A percentile compares a stretch with the other conserved stretches of the same genome.
These are phyloP conservation scores for Porites divaricata DNA, from an alignment of 92 coral and sea anemone genomes.

Conservation along the genomic window DNA sequence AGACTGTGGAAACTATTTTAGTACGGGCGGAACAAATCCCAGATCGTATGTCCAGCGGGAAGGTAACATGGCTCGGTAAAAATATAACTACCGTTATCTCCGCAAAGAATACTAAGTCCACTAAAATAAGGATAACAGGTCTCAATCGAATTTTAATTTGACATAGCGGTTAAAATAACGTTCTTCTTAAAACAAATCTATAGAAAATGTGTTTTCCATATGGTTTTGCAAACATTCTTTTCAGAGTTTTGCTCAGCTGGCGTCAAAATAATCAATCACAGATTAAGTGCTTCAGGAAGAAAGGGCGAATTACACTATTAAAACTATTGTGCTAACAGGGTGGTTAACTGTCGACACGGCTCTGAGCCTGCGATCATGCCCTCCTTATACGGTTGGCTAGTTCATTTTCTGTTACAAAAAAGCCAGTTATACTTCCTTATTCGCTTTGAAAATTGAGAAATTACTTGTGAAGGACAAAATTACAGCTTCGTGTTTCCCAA, in stretches of 20 bases:
- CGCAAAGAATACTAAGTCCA: background rate
- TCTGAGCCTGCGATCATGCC: no score
- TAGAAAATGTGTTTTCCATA: conserved; percentile 25
- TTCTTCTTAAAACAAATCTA: background rate
- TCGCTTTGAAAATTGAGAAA: no score
- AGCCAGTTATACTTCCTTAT: no score
- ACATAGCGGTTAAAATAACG: conserved; percentile 4
- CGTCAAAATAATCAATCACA: conserved; percentile 1
- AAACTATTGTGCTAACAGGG: no score
- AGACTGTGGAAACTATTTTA: no score
- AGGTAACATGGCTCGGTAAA: background rate
- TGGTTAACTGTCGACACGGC: no score
- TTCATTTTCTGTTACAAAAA: no score
- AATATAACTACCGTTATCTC: background rate
- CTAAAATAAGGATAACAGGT: background rate
- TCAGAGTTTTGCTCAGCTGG: background rate
- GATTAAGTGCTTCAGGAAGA: background rate
- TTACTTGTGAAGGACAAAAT: no score
- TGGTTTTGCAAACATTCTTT: background rate
- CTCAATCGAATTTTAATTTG: conserved; percentile 32
- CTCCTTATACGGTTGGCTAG: no score
- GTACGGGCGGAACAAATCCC: no score
- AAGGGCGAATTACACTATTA: background rate
- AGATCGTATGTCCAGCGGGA: no score
- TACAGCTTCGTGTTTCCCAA: no score